Evolutionary conservation across 2,888 invertebrate species (phyloP).

Genomic region (Aporophyla nigra): DNA sequence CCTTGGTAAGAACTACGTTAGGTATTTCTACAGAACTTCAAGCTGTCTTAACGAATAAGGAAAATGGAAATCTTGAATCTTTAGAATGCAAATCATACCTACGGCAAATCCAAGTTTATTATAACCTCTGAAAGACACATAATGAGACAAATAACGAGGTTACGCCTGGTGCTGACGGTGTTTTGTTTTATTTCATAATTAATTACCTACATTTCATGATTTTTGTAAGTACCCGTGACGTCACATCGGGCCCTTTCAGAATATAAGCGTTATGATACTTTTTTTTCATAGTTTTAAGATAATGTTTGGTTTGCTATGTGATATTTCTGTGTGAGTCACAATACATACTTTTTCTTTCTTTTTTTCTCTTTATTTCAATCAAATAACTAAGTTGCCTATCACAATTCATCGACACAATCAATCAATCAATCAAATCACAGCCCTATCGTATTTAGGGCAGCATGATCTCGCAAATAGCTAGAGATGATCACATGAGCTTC

Average conservation of each 20-base stretch:
- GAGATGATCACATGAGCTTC: constrained; percentile 69
- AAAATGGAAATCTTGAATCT: neutral
- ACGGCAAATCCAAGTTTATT: neutral
- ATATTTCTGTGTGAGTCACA: too few species aligned
- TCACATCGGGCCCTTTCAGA: too few species aligned
- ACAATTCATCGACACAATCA: constrained; percentile 50
- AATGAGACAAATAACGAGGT: too few species aligned
- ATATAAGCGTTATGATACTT: too few species aligned
- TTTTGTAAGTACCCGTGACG: too few species aligned
- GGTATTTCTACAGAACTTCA: neutral
- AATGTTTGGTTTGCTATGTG: too few species aligned
- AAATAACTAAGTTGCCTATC: constrained; percentile 10
- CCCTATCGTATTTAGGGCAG: constrained; percentile 66
- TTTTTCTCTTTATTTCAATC: constrained; percentile 1
- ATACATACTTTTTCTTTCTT: too few species aligned
- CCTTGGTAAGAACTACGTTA: constrained; percentile 17
- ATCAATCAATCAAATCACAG: constrained; percentile 56
- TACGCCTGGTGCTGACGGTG: too few species aligned
- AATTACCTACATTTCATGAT: too few species aligned
- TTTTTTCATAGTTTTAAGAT: too few species aligned
- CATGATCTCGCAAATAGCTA: constrained; percentile 68
- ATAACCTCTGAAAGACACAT: neutral
- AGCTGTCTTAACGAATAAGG: neutral
- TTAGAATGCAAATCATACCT: neutral
- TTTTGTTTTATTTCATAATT: too few species aligned